Conservation (phyloP, 2,888 invertebrate genomes). For the Nomada fabriciana region DNA sequence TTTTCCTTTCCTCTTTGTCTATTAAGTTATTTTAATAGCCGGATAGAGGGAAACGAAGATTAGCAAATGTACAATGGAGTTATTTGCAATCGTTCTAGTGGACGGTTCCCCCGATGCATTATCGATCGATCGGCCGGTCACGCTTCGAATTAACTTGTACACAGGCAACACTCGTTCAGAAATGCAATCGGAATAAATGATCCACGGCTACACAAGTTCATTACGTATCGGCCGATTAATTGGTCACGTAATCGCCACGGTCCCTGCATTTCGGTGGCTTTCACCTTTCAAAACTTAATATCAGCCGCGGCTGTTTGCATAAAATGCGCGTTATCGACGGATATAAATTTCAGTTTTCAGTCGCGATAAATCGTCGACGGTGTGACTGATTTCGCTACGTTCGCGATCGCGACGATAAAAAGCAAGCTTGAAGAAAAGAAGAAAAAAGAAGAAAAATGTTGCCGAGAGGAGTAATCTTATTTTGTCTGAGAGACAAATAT, state of each 20-base stretch:
- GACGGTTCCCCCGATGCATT: slow-evolving; percentile 9
- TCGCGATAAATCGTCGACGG: background rate
- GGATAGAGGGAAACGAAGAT: background rate
- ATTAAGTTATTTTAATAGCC: background rate
- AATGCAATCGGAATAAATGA: slow-evolving; percentile 45
- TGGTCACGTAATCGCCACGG: slow-evolving; percentile 38
- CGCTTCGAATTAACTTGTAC: slow-evolving; percentile 46
- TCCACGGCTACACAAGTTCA: slow-evolving; percentile 41
- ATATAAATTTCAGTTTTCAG: background rate
- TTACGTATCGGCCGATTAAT: slow-evolving; percentile 46
- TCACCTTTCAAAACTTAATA: slow-evolving; percentile 26
- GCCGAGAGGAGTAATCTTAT: background rate
- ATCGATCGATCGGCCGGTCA: slow-evolving; percentile 38
- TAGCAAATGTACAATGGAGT: slow-evolving; percentile 10
- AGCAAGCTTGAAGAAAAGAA: background rate
- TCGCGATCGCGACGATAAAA: background rate
- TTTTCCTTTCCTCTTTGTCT: background rate
- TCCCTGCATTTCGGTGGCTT: slow-evolving; percentile 39
- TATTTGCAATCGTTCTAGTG: slow-evolving; percentile 3
- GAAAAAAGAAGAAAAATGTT: background rate
- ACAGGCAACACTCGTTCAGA: slow-evolving; percentile 29
- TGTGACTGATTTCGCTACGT: background rate
- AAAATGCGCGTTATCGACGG: slow-evolving; percentile 8
- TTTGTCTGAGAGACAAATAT: background rate
- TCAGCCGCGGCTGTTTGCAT: slow-evolving; percentile 25